Conservation (phyloP, 1,140 invertebrate genomes). For the Magallana gigas region DNA sequence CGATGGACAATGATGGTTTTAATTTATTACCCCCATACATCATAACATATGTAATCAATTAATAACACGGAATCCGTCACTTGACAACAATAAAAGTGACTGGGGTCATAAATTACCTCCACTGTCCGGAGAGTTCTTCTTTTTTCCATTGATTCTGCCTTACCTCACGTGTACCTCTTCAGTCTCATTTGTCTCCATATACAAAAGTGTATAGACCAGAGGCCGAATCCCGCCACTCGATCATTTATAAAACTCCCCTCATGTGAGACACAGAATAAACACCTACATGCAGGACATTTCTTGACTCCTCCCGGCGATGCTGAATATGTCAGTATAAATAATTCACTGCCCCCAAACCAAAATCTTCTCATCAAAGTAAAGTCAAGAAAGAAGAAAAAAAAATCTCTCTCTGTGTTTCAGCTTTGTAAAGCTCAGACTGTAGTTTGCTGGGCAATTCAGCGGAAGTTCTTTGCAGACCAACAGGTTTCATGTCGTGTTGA, state of each 20-base stretch:
- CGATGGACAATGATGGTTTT: conserved; percentile 22
- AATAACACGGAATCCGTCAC: conserved; percentile 6
- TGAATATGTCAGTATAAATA: conserved; percentile 34
- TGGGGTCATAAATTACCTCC: neutral
- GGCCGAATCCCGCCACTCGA: neutral
- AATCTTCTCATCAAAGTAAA: conserved; percentile 23
- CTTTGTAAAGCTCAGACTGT: conserved; percentile 21
- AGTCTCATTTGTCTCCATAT: neutral
- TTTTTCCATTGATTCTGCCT: conserved; percentile 11
- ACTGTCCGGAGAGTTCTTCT: conserved; percentile 19
- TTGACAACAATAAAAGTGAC: conserved; percentile 14
- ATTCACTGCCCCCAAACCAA: conserved; percentile 13
- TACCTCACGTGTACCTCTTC: conserved; percentile 11
- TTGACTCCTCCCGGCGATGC: conserved; percentile 10
- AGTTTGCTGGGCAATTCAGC: conserved; percentile 1
- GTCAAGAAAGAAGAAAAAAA: neutral
- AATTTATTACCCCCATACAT: conserved; percentile 4
- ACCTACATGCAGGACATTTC: neutral
- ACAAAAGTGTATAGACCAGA: neutral
- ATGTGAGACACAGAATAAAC: neutral
- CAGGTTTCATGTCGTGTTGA: conserved; percentile 24
- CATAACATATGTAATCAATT: conserved; percentile 37
- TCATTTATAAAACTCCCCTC: conserved; percentile 11
- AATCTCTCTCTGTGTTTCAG: neutral
- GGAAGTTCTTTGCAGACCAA: conserved; percentile 20